These are phyloP conservation scores for Pterois miles DNA, from an alignment of 2,797 vertebrate species.

Conservation along the genomic window DNA sequence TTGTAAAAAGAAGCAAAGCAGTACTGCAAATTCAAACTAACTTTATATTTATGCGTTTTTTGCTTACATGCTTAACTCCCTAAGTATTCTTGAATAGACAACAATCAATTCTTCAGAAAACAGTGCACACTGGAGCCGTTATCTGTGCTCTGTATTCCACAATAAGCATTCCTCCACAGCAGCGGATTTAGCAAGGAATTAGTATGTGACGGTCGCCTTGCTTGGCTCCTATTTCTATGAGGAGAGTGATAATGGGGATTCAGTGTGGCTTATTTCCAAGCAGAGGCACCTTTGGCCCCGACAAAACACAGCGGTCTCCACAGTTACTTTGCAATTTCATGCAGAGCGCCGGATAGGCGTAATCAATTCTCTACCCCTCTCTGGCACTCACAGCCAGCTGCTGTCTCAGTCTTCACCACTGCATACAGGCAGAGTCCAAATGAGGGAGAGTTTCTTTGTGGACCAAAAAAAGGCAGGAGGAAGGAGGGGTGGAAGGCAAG, in stretches of 20 bases:
- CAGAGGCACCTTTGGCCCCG: conserved; percentile 69
- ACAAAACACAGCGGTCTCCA: conserved; percentile 68
- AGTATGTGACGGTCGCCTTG: conserved; percentile 64
- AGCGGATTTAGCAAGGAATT: conserved; percentile 66
- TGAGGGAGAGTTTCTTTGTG: conserved; percentile 64
- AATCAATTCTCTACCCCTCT: conserved; percentile 72
- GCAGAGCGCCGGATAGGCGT: conserved; percentile 52
- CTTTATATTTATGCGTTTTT: neutral
- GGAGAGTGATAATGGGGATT: conserved; percentile 69
- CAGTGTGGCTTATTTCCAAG: conserved; percentile 73
- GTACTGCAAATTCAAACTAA: neutral
- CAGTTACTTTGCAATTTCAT: conserved; percentile 79
- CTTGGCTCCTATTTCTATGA: conserved; percentile 57
- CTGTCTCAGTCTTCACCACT: conserved; percentile 51
- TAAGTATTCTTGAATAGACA: conserved; percentile 13
- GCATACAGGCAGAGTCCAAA: conserved; percentile 57
- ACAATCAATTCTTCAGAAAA: conserved; percentile 23
- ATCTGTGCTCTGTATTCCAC: conserved; percentile 43
- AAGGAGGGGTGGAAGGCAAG: conserved; percentile 35
- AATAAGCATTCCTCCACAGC: conserved; percentile 65
- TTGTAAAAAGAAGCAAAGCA: neutral
- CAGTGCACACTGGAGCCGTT: conserved; percentile 36
- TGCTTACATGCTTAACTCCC: neutral
- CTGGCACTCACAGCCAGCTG: conserved; percentile 64
- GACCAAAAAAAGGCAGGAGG: conserved; percentile 1